These are phyloP conservation scores for Cheilosia vulpina DNA, from an alignment of 2,888 invertebrate species.

Conservation along the genomic window DNA sequence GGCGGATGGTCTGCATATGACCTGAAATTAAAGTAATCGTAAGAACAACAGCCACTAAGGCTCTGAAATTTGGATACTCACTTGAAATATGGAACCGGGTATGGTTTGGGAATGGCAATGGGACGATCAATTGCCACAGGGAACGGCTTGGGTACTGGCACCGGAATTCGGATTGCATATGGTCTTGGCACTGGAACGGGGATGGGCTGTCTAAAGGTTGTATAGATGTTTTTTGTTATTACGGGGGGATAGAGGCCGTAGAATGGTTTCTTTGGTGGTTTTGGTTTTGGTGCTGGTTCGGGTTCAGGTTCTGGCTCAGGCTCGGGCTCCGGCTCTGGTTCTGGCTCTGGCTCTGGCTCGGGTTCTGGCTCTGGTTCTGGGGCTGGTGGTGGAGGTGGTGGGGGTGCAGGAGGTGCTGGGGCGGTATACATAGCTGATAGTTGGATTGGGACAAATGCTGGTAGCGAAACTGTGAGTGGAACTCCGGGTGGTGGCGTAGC, in stretches of 20 bases:
- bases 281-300: slow-evolving; percentile 66
- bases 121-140: slow-evolving; percentile 49
- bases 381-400: slow-evolving; percentile 81
- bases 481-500: slow-evolving; percentile 79
- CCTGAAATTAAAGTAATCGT: slow-evolving; percentile 24
- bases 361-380: slow-evolving; percentile 76
- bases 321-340: slow-evolving; percentile 64
- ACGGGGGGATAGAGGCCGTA: slow-evolving; percentile 25
- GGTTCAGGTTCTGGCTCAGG: slow-evolving; percentile 65
- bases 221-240: slow-evolving; percentile 53
- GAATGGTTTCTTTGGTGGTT: slow-evolving; percentile 28
- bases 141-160: slow-evolving; percentile 54
- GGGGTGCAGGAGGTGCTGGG: slow-evolving; percentile 81
- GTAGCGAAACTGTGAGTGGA: slow-evolving; percentile 81
- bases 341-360: slow-evolving; percentile 58
- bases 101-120: slow-evolving; percentile 54
- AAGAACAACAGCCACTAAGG: neutral
- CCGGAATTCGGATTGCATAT: slow-evolving; percentile 52
- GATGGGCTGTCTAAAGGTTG: slow-evolving; percentile 53
- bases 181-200: slow-evolving; percentile 60
- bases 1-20: slow-evolving; percentile 49
- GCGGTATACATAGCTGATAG: slow-evolving; percentile 83
- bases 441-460: slow-evolving; percentile 82
- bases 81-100: slow-evolving; percentile 11
- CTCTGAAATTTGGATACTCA: neutral